Evolutionary conservation across 2,888 invertebrate genomes (phyloP), one percentile per base, ranked within the genome.

Genomic region (Troides aeacus): DNA sequence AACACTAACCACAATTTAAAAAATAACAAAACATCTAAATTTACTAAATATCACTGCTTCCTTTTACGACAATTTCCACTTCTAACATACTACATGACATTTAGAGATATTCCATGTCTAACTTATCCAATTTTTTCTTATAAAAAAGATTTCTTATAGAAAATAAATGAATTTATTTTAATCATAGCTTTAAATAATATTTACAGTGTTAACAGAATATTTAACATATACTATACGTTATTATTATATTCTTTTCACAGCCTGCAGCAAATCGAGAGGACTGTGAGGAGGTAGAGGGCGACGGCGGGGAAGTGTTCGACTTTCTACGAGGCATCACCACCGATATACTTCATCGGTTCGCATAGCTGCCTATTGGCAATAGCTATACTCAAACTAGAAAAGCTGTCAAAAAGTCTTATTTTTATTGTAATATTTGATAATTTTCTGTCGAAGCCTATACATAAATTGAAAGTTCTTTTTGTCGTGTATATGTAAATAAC

Each of bases 271-370:
- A 21, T 23, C 50, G 66, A 56, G 70, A 30, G 24, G 68, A 69
- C 23, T 56, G 72, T 66, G 75, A 72, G 57, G 85, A 84, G 42
- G 74, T 73, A 64, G 87, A 84, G 66, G 79, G 72, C 71, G 89
- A 89, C 30, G 74, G 79, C 70, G 85, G 77, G 17, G 92, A 91
- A 76, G 83, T 92, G 76, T 84, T 91, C 64, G 89, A 87, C 74
- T 90, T 87, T 80, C 78, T 92, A 50, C 82, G 83, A 72, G 92
- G 89, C 74, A 81, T 92, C 81, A 92, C 90, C 65, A 87, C 88
- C 60, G 90, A 91, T 76, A 83, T 92, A 72, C 75, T 92, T 62
- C 87, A 92, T 64, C 85, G 87, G 74, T 90, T 92, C 74, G 75
- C 86, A 70, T 90, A 85, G 81, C 75, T 71, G 39, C 17, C 23